Base-by-base conservation (phyloP, 2,113 vertebrate species). In the Platysternon megacephalum region DNA sequence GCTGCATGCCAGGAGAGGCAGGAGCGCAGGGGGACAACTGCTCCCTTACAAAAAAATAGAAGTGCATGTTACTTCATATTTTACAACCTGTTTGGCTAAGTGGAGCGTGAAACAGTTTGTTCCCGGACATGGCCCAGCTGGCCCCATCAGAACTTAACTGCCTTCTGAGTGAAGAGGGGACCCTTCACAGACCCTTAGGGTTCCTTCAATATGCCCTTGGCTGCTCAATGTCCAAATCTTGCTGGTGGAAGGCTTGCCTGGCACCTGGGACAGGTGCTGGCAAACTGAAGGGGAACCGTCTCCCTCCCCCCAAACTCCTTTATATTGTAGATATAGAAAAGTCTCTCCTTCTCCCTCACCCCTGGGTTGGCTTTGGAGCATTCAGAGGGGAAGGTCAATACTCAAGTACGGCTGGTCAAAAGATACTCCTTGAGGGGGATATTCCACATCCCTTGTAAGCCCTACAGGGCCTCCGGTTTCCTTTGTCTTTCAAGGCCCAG, bases 261-360 rank as follows among this genome's bases (percentile, higher is more conserved):
- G 58, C 19, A 46, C 0, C 4, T 8, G 3, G 13, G 26, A 55
- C 17, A 46, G 35, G 10, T 26, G 14, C n/a, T 0, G 5, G 22
- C 39, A 44, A 76, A 24, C 11, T 44, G 24, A 76, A 76, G 21
- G 39, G 10, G 72, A 76, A 22, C 21, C 11, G 22, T 76, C 39
- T 76, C 22, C 39, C 24, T 76, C 26, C 10, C 21, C 72, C 11
- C 21, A 39, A 44, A 44, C 39, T 12, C 39, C 39, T 76, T 26
- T 76, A 76, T 44, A 44, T 26, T 76, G 72, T 44, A 76, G n/a
- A 76, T 17, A 42, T 44, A 5, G 42, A 24, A 44, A 42, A 26
- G 39, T 24, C 39, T 76, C 22, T 76, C 72, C 39, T 72, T 42
- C 35, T 74, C 39, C 19, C 19, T 74, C 35, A 35, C 28, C 13